These are phyloP conservation scores for Leptoteleia sp. DNA, from an alignment of 1,140 invertebrate species.

Conservation along the genomic window DNA sequence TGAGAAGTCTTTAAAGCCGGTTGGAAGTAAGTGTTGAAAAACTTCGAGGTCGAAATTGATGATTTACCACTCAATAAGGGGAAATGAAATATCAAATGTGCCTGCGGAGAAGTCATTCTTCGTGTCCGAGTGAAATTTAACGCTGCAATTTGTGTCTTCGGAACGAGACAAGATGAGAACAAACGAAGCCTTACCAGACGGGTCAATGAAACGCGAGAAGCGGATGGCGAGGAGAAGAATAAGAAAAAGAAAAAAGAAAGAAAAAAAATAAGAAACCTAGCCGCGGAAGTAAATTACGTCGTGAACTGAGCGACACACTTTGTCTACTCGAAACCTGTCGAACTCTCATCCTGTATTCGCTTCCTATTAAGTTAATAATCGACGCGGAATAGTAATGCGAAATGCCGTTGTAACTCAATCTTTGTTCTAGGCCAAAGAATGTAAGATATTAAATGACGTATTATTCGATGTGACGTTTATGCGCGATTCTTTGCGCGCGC, in stretches of 20 bases:
- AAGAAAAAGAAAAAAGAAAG: constrained; percentile 35
- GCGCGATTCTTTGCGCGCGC: constrained; percentile 5
- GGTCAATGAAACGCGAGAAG: constrained; percentile 71
- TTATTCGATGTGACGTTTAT: constrained; percentile 27
- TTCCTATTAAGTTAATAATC: constrained; percentile 59
- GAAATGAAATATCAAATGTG: constrained; percentile 26
- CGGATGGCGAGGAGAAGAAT: constrained; percentile 43
- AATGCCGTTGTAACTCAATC: constrained; percentile 50
- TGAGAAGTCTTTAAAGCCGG: no score
- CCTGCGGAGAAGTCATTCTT: constrained; percentile 16
- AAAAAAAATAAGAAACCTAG: constrained; percentile 47
- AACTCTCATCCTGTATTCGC: constrained; percentile 47
- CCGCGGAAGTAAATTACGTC: constrained; percentile 65
- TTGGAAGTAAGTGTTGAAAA: no score
- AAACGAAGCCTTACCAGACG: constrained; percentile 63
- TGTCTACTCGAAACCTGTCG: constrained; percentile 69
- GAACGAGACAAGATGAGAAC: constrained; percentile 55
- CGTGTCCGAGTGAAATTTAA: constrained; percentile 38
- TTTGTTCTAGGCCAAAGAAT: constrained; percentile 46
- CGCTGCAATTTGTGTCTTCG: constrained; percentile 39
- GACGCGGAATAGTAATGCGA: constrained; percentile 36
- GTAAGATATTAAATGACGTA: constrained; percentile 39
- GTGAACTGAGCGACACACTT: constrained; percentile 69
- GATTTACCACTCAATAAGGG: neutral
- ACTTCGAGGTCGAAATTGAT: no score